These are phyloP conservation scores for Euura saliciscinereae DNA, from an alignment of 1,140 invertebrate species.

Conservation along the genomic window DNA sequence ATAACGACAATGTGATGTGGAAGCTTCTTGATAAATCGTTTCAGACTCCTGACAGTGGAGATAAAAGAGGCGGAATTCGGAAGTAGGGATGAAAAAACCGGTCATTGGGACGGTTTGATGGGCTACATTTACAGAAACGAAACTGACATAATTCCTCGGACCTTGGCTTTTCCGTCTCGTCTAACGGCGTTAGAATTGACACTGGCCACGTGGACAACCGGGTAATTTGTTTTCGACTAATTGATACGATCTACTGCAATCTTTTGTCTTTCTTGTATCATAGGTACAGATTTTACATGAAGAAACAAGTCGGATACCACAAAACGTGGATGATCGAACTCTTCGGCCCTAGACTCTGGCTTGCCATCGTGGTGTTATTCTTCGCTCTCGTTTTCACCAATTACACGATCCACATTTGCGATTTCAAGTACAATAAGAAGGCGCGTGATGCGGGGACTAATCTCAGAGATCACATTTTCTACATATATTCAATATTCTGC, in stretches of 20 bases:
- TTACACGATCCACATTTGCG: background rate
- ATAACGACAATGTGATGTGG: no score
- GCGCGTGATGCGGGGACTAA: background rate
- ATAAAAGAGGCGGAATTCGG: background rate
- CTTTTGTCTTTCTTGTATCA: no score
- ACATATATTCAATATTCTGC: background rate
- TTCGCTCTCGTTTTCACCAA: background rate
- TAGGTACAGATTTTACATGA: background rate
- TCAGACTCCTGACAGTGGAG: no score
- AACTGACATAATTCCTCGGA: background rate
- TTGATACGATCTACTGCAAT: no score
- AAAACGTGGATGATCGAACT: background rate
- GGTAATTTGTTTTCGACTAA: background rate
- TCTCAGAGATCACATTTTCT: background rate
- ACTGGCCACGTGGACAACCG: background rate
- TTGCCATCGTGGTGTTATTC: background rate
- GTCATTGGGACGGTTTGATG: background rate
- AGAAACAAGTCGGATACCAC: background rate
- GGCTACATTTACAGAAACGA: background rate
- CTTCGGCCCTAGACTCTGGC: background rate
- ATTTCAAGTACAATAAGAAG: no score
- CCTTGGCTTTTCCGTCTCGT: background rate
- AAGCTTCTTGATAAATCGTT: no score
- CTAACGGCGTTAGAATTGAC: background rate
- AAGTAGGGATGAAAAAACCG: background rate